Percentiles rank a stretch among this genome's conserved stretches.
phyloP scores from a whole-genome alignment of 2,113 vertebrate genomes.

The Phrynocephalus versicolor region DNA sequence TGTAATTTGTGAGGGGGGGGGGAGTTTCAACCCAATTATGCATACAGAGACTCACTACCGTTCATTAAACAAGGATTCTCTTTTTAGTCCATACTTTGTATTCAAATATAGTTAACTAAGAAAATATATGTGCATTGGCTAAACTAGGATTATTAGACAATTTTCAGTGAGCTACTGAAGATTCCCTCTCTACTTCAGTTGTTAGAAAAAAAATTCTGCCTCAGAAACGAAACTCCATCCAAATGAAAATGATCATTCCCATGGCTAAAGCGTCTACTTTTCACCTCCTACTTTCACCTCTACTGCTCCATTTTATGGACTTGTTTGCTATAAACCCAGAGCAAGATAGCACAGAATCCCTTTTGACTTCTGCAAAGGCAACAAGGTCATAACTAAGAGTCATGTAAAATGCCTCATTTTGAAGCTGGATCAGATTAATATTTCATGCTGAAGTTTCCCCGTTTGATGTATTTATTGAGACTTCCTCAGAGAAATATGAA shows the following conservation, averaged over 20 bases:
- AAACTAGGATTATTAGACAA: not conserved
- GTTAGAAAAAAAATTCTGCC: not conserved
- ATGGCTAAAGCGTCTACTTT: not conserved
- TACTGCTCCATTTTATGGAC: not conserved
- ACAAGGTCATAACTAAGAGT: not conserved
- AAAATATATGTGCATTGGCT: not conserved
- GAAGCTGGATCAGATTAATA: constrained; percentile 23
- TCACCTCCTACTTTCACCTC: not conserved
- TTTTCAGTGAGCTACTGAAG: not conserved
- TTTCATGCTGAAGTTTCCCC: constrained; percentile 37
- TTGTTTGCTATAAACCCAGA: not conserved
- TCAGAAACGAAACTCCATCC: not conserved
- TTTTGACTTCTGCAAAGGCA: not conserved
- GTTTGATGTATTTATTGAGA: constrained; percentile 31
- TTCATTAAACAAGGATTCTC: not conserved
- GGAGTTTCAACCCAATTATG: not conserved
- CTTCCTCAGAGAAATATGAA: constrained; percentile 21
- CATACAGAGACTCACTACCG: not conserved
- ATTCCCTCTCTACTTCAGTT: not conserved
- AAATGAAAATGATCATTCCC: not conserved
- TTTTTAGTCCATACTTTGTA: not conserved
- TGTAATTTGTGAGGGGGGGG: not conserved
- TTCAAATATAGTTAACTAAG: not conserved
- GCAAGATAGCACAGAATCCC: not conserved
- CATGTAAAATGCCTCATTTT: constrained; percentile 15